Conservation (phyloP, 1,140 invertebrate species). For the Acromyrmex heyeri region DNA sequence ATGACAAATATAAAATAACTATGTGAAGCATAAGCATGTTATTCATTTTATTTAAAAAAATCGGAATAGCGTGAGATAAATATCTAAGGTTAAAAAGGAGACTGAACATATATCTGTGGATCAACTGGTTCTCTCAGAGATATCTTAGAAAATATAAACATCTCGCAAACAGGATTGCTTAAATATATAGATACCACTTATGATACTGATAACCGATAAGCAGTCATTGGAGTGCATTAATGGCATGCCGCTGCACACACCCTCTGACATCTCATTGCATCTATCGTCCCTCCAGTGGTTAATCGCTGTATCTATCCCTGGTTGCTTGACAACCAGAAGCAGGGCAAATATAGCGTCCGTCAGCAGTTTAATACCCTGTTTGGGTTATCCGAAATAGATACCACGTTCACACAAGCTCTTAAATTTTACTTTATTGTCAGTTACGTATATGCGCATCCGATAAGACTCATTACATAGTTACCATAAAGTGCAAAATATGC, state of each 20-base stretch:
- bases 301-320: constrained; percentile 34
- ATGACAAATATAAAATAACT: background rate
- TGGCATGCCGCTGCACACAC: constrained; percentile 3
- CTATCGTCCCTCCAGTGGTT: constrained; percentile 12
- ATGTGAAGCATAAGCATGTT: background rate
- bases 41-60: background rate
- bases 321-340: constrained; percentile 30
- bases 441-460: background rate
- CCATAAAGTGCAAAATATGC: constrained; percentile 36
- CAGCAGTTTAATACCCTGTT: constrained; percentile 38
- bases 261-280: constrained; percentile 44
- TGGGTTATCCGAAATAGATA: constrained; percentile 41
- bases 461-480: background rate
- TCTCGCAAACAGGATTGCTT: constrained; percentile 40
- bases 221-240: constrained; percentile 24
- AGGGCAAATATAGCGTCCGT: constrained; percentile 6
- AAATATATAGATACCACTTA: constrained; percentile 42
- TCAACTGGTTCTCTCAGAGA: constrained; percentile 15
- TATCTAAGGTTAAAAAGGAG: background rate
- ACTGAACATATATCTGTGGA: background rate
- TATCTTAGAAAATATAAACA: constrained; percentile 50
- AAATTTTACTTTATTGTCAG: constrained; percentile 37
- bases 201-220: constrained; percentile 55
- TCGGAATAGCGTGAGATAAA: background rate
- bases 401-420: constrained; percentile 1